A percentile compares a stretch with the other conserved stretches of the same genome.
These are phyloP conservation scores for Ametastegia equiseti DNA, from an alignment of 2,888 invertebrate genomes.

Conservation along the genomic window DNA sequence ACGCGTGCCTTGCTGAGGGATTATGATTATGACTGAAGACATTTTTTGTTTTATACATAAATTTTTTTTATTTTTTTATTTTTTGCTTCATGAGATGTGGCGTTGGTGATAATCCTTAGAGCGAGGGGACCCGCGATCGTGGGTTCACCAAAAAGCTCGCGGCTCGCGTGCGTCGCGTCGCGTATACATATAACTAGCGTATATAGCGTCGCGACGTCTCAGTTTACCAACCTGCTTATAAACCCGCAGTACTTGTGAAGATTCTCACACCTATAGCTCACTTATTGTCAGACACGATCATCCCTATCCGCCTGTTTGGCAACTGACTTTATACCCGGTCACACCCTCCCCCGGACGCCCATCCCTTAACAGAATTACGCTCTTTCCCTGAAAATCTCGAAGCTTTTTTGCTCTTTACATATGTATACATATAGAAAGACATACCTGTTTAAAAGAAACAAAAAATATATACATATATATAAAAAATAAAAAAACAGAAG, in stretches of 20 bases:
- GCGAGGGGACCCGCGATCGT: background rate
- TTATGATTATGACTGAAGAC: background rate
- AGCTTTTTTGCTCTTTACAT: background rate
- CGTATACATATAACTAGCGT: no score
- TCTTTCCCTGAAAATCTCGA: background rate
- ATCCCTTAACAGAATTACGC: background rate
- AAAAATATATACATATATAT: no score
- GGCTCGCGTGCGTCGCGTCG: no score
- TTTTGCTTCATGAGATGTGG: background rate
- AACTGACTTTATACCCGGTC: constrained; percentile 9
- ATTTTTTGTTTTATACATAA: no score
- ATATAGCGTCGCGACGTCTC: background rate
- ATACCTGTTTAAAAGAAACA: background rate
- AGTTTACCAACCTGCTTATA: constrained; percentile 25
- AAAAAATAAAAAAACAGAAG: no score
- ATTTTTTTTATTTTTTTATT: background rate
- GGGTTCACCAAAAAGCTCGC: constrained; percentile 12
- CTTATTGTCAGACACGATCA: constrained; percentile 32
- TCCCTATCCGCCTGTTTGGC: constrained; percentile 13
- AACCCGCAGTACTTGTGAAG: constrained; percentile 3
- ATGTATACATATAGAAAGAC: background rate
- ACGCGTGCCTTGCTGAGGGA: background rate
- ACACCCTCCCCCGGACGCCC: background rate
- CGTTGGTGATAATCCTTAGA: background rate
- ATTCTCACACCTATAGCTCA: background rate